Evolutionary conservation across 2,888 invertebrate species (phyloP), one percentile per base, ranked within the genome.

Genomic region (Eremobia ochroleuca): DNA sequence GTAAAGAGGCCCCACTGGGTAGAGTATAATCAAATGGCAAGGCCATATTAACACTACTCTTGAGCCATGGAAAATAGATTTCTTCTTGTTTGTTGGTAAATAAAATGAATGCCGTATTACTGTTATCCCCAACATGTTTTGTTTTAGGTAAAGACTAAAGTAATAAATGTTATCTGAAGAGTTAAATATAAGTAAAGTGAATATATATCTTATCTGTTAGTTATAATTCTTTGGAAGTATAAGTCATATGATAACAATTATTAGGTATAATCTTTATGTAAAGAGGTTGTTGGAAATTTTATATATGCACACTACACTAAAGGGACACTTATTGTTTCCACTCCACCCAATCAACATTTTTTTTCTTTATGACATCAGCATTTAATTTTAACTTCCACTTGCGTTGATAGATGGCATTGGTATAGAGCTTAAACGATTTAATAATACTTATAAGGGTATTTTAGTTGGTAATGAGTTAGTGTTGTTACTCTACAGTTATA

Each of bases 1-100:
- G 79, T 59, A 34, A 73, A 85, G 86, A 85, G 89, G 88, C 84
- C 78, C 80, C 81, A 74, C 18, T 73, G 88, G 90, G 85, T 87
- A 73, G 31, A 81, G 58, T 73, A 52, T 70, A 79, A 79, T 81
- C 77, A 87, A 84, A 82, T 77, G 71, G 69, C 86, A 89, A 88
- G 88, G 88, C 81, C 88, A 85, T 52, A 66, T 72, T 62, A 77
- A 67, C 70, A 73, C 52, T 81, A 61, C 43, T 59, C 62, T 75
- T 61, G 71, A 70, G 31, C 31, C 66, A 72, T 58, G 66, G 62
- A 76, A 76, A 73, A 64, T 11, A 15, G 15, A 65, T 77, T 28
- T 77, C n/a, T 68, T 37, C 61, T 52, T 76, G 58, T 59, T 76
- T 55, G 21, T 31, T 65, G n/a, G 55, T 69, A 66, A 43, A 62